A percentile compares a stretch with the other conserved stretches of the same genome.
Evolutionary conservation across 1,140 invertebrate genomes (phyloP).

Genomic region (Drosophila mojavensis): DNA sequence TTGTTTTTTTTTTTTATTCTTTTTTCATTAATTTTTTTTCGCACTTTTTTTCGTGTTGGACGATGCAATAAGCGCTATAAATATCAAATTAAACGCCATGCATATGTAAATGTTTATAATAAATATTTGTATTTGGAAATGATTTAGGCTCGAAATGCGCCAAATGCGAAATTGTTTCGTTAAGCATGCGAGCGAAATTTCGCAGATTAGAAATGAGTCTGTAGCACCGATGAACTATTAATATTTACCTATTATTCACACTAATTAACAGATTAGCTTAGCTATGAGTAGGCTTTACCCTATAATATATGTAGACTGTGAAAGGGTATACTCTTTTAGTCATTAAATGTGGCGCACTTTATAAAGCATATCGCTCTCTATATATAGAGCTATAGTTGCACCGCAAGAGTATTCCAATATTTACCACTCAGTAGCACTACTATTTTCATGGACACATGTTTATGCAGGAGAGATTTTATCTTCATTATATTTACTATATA

Average conservation of each 20-base stretch:
- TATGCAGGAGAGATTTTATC: too few species aligned
- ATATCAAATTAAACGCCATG: slow-evolving; percentile 70
- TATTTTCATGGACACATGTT: too few species aligned
- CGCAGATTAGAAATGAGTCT: neutral
- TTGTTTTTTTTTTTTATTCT: slow-evolving; percentile 19
- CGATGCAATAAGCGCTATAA: slow-evolving; percentile 81
- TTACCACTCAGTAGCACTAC: too few species aligned
- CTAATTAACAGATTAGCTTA: slow-evolving; percentile 11
- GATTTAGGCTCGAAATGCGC: slow-evolving; percentile 15
- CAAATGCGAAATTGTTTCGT: neutral
- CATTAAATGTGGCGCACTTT: too few species aligned
- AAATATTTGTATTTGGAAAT: slow-evolving; percentile 31
- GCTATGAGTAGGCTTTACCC: slow-evolving; percentile 3
- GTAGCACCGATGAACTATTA: too few species aligned
- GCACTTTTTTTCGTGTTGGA: slow-evolving; percentile 18
- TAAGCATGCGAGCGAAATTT: neutral
- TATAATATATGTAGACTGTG: neutral
- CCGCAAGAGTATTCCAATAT: too few species aligned
- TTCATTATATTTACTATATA: too few species aligned
- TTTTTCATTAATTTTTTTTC: slow-evolving; percentile 39
- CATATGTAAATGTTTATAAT: slow-evolving; percentile 60
- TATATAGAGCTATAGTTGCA: too few species aligned
- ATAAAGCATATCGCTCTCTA: too few species aligned
- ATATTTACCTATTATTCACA: slow-evolving; percentile 5
- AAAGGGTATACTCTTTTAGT: too few species aligned